phyloP scores from a whole-genome alignment of 2,113 vertebrate species.

The Tychaedon coryphoeus region DNA sequence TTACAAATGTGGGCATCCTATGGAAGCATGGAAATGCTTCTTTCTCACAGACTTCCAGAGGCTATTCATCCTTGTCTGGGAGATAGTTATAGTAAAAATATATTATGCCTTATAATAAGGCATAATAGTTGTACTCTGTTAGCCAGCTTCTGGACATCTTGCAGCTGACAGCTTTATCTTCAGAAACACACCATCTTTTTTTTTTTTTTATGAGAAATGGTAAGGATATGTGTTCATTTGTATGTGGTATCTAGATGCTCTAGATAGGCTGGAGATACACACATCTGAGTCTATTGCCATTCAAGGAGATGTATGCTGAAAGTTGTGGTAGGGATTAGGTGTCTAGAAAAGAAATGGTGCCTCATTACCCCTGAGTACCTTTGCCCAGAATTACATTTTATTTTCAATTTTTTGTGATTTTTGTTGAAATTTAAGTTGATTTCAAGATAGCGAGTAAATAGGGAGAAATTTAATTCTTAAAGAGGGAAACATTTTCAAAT shows the following conservation, averaged over 20 bases:
- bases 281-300: not conserved
- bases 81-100: not conserved
- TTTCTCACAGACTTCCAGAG: not conserved
- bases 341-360: not conserved
- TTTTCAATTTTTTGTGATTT: not conserved
- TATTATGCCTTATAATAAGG: not conserved
- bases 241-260: not conserved
- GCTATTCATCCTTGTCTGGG: not conserved
- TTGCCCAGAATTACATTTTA: not conserved
- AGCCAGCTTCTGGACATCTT: not conserved
- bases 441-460: not conserved
- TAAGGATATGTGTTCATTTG: not conserved
- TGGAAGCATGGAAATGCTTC: not conserved
- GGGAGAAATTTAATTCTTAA: not conserved
- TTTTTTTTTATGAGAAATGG: not conserved
- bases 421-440: not conserved
- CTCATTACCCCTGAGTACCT: not conserved
- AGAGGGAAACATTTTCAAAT: not conserved
- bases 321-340: not conserved
- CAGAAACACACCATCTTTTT: not conserved
- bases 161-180: not conserved
- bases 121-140: not conserved
- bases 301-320: not conserved
- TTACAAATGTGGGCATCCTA: not conserved
- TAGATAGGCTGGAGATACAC: not conserved